Conservation (phyloP, 2,797 vertebrate genomes). For the Arremon brunneinucha region DNA sequence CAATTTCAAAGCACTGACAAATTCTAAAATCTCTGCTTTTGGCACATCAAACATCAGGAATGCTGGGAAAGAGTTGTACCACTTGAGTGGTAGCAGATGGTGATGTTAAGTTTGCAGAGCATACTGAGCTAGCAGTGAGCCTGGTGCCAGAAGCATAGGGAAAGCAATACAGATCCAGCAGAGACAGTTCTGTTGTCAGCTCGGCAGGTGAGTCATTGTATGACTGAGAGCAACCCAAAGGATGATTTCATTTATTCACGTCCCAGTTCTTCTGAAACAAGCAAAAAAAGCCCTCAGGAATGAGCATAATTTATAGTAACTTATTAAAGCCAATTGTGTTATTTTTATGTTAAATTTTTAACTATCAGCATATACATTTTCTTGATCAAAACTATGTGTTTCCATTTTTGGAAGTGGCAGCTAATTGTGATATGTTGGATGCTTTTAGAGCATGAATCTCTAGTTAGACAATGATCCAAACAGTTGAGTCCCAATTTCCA, state of each 20-base stretch:
- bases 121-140: conserved; percentile 2
- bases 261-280: conserved; percentile 5
- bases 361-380: neutral
- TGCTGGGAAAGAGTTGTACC: conserved; percentile 44
- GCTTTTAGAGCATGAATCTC: neutral
- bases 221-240: neutral
- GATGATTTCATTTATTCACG: neutral
- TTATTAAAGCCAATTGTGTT: neutral
- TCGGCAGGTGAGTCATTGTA: conserved; percentile 44
- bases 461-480: neutral
- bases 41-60: conserved; percentile 42
- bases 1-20: neutral
- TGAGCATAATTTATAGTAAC: neutral
- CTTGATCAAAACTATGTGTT: neutral
- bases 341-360: neutral
- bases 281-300: neutral
- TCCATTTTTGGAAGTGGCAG: neutral
- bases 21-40: conserved; percentile 11
- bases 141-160: conserved; percentile 22
- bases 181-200: conserved; percentile 46
- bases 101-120: conserved; percentile 45
- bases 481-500: neutral
- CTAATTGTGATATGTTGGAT: neutral
- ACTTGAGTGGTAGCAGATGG: conserved; percentile 59
- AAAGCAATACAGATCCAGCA: conserved; percentile 36